Conservation (phyloP, 2,888 invertebrate genomes). For the Mamestra brassicae region DNA sequence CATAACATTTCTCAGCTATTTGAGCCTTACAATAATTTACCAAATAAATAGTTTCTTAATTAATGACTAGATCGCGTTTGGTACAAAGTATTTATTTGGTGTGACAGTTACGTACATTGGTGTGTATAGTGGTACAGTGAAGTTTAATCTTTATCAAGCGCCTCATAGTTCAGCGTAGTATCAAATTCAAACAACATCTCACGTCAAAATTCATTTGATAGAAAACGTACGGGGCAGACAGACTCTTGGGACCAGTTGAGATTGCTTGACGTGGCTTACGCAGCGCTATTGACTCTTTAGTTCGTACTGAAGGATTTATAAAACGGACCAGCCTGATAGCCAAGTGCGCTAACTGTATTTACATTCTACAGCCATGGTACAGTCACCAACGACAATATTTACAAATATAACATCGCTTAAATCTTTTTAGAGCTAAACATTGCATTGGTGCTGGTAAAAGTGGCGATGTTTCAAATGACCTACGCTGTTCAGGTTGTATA, state of each 20-base stretch:
- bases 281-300: neutral
- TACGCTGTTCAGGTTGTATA: slow-evolving; percentile 4
- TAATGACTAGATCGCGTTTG: slow-evolving; percentile 49
- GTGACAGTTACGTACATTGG: slow-evolving; percentile 16
- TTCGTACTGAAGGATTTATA: neutral
- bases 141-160: slow-evolving; percentile 1
- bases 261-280: neutral
- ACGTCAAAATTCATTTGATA: slow-evolving; percentile 6
- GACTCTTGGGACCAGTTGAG: neutral
- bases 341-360: slow-evolving; percentile 2
- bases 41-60: slow-evolving; percentile 31
- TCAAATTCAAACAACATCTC: slow-evolving; percentile 13
- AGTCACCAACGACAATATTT: slow-evolving; percentile 22
- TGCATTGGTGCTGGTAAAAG: slow-evolving; percentile 7
- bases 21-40: slow-evolving; percentile 37
- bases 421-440: slow-evolving; percentile 2
- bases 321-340: neutral
- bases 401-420: neutral
- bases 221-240: slow-evolving; percentile 6
- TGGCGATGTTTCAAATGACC: slow-evolving; percentile 8
- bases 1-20: slow-evolving; percentile 9
- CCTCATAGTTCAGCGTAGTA: slow-evolving; percentile 1
- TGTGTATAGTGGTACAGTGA: slow-evolving; percentile 5
- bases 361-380: slow-evolving; percentile 14
- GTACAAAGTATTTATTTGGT: slow-evolving; percentile 23